Percentiles rank a stretch among this genome's conserved stretches.
Evolutionary conservation across 2,113 vertebrate species (phyloP).

Genomic region (Hippocampus guttulatus): DNA sequence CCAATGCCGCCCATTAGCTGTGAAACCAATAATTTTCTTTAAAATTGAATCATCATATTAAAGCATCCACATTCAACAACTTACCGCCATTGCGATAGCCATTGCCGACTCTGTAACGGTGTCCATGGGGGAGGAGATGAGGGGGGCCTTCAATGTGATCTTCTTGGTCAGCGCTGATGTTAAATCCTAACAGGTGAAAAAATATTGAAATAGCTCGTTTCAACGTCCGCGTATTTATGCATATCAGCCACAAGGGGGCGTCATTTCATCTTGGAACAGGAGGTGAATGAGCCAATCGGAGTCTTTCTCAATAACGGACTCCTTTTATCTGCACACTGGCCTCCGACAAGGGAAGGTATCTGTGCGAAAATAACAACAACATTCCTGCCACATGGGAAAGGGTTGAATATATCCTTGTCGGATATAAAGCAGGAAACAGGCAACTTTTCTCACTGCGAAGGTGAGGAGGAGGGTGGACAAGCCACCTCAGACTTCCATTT

Average conservation of each 20-base stretch:
- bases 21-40: rapidly evolving
- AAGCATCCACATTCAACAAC: conserved; percentile 9
- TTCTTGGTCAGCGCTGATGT: conserved; percentile 89
- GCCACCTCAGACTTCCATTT: not conserved
- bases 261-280: not conserved
- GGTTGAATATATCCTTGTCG: conserved; percentile 4
- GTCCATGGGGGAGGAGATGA: conserved; percentile 95
- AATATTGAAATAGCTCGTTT: not conserved
- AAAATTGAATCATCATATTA: not conserved
- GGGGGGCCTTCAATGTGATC: conserved; percentile 87
- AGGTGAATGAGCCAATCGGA: not conserved
- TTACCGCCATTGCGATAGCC: conserved; percentile 93
- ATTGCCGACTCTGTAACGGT: conserved; percentile 91
- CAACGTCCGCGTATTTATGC: not conserved
- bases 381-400: conserved; percentile 42
- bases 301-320: not conserved
- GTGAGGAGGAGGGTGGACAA: not conserved
- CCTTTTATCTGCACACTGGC: not conserved
- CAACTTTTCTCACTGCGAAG: conserved; percentile 29
- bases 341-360: not conserved
- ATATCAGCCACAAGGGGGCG: not conserved
- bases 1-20: conserved; percentile 94
- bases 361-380: conserved; percentile 19
- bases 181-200: conserved; percentile 73
- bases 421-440: conserved; percentile 32